phyloP scores from a whole-genome alignment of 2,888 invertebrate genomes.

The Keiferia lycopersicella region DNA sequence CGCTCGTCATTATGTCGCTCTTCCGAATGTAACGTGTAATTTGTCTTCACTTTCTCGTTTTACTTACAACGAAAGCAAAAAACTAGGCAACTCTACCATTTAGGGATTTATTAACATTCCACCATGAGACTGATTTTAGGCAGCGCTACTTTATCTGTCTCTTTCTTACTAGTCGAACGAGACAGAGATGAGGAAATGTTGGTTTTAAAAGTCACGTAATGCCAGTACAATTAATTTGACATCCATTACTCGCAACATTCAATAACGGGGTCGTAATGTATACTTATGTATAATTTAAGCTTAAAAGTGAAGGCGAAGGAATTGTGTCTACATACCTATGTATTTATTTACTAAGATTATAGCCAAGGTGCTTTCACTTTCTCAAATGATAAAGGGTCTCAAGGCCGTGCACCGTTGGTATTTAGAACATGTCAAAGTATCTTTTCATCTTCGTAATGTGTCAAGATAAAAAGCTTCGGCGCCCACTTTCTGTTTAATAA shows the following conservation, averaged over 20 bases:
- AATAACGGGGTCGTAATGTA: slow-evolving; percentile 44
- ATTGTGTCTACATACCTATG: slow-evolving; percentile 28
- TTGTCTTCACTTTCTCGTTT: slow-evolving; percentile 47
- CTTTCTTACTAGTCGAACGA: slow-evolving; percentile 11
- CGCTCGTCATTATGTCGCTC: slow-evolving; percentile 37
- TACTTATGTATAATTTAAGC: slow-evolving; percentile 45
- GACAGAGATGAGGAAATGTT: slow-evolving; percentile 24
- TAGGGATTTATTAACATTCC: slow-evolving; percentile 36
- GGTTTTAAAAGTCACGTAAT: slow-evolving; percentile 31
- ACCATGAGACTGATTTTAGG: slow-evolving; percentile 14
- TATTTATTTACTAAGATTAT: slow-evolving; percentile 32
- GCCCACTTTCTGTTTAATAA: slow-evolving; percentile 24
- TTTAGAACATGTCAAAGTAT: slow-evolving; percentile 41
- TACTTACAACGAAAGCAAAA: slow-evolving; percentile 28
- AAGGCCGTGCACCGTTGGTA: slow-evolving; percentile 54
- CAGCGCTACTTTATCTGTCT: slow-evolving; percentile 26
- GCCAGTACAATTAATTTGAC: slow-evolving; percentile 43
- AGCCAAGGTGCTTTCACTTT: slow-evolving; percentile 66
- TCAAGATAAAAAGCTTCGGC: slow-evolving; percentile 25
- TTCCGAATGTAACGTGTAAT: slow-evolving; percentile 39
- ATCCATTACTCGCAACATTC: slow-evolving; percentile 46
- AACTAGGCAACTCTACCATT: slow-evolving; percentile 27
- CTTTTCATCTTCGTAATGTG: slow-evolving; percentile 24
- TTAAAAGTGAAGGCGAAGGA: slow-evolving; percentile 53
- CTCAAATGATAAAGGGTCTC: slow-evolving; percentile 62